A percentile compares a stretch with the other conserved stretches of the same genome.
Evolutionary conservation across 2,888 invertebrate species (phyloP).

Genomic region (Kryphioiulus occultus): DNA sequence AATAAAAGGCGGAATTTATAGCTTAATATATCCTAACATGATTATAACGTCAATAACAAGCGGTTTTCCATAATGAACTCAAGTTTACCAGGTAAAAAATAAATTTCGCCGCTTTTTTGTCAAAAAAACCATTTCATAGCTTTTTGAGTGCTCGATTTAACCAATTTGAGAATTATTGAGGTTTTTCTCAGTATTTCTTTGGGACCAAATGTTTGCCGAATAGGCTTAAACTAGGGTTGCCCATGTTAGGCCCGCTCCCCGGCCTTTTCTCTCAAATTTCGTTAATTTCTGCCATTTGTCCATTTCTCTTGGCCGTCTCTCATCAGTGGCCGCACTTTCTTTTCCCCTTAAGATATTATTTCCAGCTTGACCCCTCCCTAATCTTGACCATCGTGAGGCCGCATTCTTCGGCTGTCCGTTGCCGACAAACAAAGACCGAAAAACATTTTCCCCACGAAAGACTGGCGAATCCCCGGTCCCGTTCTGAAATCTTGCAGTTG

Average conservation of each 20-base stretch:
- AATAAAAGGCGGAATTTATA: too few relatives aligned
- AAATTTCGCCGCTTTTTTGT: too few relatives aligned
- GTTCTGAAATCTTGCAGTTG: neutral
- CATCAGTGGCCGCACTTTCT: neutral
- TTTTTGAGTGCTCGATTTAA: too few relatives aligned
- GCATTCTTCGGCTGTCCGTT: neutral
- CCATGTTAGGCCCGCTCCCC: neutral
- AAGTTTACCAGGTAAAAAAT: too few relatives aligned
- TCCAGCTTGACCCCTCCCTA: conserved; percentile 4
- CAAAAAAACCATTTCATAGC: too few relatives aligned
- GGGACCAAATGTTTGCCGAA: too few relatives aligned
- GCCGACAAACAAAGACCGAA: neutral
- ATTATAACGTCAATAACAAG: too few relatives aligned
- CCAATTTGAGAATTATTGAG: too few relatives aligned
- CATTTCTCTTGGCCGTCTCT: neutral
- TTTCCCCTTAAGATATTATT: neutral
- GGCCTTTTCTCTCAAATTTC: neutral
- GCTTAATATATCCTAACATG: too few relatives aligned
- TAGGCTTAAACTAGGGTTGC: neutral
- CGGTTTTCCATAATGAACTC: too few relatives aligned
- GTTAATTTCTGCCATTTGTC: neutral
- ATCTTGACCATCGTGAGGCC: conserved; percentile 16
- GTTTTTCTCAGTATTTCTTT: too few relatives aligned
- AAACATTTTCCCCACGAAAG: neutral
- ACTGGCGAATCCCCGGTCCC: neutral